These are phyloP conservation scores for Oryzias dopingdopingensis DNA, from an alignment of 2,797 vertebrate genomes.

Conservation along the genomic window DNA sequence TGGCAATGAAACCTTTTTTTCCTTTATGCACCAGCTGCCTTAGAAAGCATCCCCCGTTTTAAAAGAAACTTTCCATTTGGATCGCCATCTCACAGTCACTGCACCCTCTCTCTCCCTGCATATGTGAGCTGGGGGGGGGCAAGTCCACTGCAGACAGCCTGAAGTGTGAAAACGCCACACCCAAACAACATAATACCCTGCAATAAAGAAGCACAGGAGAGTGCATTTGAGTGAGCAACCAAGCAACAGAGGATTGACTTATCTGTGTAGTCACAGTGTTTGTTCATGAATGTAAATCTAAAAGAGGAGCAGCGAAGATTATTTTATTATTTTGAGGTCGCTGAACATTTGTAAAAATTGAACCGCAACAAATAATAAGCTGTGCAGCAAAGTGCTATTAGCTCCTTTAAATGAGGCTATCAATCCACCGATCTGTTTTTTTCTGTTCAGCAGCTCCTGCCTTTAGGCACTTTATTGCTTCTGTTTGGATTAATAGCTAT, in stretches of 20 bases:
- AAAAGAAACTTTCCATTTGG: slow-evolving; percentile 12
- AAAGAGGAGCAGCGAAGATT: not conserved
- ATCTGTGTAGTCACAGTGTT: too few relatives aligned
- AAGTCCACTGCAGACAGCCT: slow-evolving; percentile 41
- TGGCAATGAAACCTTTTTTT: too few relatives aligned
- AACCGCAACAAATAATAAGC: not conserved
- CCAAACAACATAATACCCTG: slow-evolving; percentile 35
- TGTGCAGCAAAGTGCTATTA: not conserved
- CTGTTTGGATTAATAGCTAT: slow-evolving; percentile 12
- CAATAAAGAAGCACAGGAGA: slow-evolving; percentile 18
- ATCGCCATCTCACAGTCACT: slow-evolving; percentile 9
- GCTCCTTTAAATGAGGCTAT: slow-evolving; percentile 5
- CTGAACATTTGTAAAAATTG: not conserved
- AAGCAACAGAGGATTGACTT: not conserved
- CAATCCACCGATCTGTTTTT: slow-evolving; percentile 12
- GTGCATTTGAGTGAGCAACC: not conserved
- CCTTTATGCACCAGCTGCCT: too few relatives aligned
- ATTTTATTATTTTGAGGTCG: slow-evolving; percentile 5
- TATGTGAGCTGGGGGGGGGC: slow-evolving; percentile 20
- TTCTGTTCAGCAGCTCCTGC: slow-evolving; percentile 1
- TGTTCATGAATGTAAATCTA: too few relatives aligned
- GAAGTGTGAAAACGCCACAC: slow-evolving; percentile 38
- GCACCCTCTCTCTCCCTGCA: slow-evolving; percentile 18
- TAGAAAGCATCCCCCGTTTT: slow-evolving; percentile 12
- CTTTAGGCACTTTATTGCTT: slow-evolving; percentile 32